Base-by-base conservation (phyloP, 2,797 vertebrate species). In the Dendrocincla tyrannina region DNA sequence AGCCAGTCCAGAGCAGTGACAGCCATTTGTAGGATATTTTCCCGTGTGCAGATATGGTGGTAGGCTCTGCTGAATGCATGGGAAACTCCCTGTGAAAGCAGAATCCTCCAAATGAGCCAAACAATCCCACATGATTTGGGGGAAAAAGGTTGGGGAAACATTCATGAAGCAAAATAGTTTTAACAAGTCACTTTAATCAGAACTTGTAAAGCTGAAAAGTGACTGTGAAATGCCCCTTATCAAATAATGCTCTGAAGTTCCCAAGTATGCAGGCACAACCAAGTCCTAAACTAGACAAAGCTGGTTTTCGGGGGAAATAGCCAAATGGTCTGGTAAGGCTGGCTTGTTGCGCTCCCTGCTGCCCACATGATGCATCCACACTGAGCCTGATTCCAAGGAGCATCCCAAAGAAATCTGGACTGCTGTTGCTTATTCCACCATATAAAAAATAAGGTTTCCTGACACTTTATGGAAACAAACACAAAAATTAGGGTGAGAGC, bases 21-120 rank as follows among this genome's bases (percentile, higher is more conserved):
- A 69, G 97, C 77, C 27, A 97, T 58, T 17, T 98, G 97, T 9
- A 98, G 89, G 50, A 98, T 44, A 13, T 97, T 96, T 62, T 97
- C 97, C 59, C 69, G 49, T 32, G 84, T 93, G 64, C 93, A 94
- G 60, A 98, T 85, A 1, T 97, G 88, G 83, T 98, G 98, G 85
- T 98, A 98, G 92, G 98, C 98, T 70, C 85, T 91, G 87, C 98
- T 98, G 93, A 98, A 98, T 3, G 92, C 93, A 24, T 79, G 95
- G 44, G 97, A 95, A 46, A 98, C 96, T 39, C 98, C 98, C 98
- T 98, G 95, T 19, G 81, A 81, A 96, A 77, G 78, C 37, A 96
- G 73, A 97, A 90, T 44, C 17, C 49, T 73, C 41, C 33, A 56
- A 46, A 75, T 95, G 19, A 94, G 83, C 30, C 49, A 50, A 59